Evolutionary conservation across 2,797 vertebrate species (phyloP), one percentile per base, ranked within the genome.

Genomic region (Remorina albescens): DNA sequence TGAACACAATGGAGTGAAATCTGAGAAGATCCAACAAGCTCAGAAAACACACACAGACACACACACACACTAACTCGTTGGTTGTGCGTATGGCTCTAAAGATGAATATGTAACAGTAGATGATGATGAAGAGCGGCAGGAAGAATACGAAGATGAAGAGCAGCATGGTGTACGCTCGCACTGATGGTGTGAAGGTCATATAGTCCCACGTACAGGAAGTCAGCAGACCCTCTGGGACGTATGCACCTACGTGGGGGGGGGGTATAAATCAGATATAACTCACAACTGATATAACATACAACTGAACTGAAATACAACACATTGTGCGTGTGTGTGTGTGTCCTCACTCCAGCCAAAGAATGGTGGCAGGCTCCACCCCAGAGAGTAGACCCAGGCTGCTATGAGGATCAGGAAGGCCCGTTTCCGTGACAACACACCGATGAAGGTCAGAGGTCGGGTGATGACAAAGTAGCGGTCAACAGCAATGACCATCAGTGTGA

Each of bases 311-410:
- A n/a, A n/a, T n/a, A n/a, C n/a, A n/a, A n/a, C n/a, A n/a, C n/a
- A n/a, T n/a, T 30, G 30, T 30, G 30, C 6, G 30, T 30, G 30
- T 30, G 30, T 30, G 30, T 60, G 49, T 13, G 16, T 30, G 10
- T 75, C 92, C 96, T 96, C 92, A 98, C 97, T 99, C 97, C 97
- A 98, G 86, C 98, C 97, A 69, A 99, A 99, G 94, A 99, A 97
- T 2, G 97, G 97, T 0, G 96, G 97, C 57, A 99, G 93, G 79
- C 97, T 99, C 98, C 97, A 98, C 54, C 93, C 95, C 89, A 98
- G 87, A 4, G 97, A 95, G 77, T 99, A 99, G 41, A 91, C 47
- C 97, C 97, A 99, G 80, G 96, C 93, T 3, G 83, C 94, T 56
- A 88, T 10, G 57, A 99, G 95, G 88, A 97, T 94, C 67, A 95